phyloP scores from a whole-genome alignment of 2,797 vertebrate species.

The Odontamblyopus lacepedii region DNA sequence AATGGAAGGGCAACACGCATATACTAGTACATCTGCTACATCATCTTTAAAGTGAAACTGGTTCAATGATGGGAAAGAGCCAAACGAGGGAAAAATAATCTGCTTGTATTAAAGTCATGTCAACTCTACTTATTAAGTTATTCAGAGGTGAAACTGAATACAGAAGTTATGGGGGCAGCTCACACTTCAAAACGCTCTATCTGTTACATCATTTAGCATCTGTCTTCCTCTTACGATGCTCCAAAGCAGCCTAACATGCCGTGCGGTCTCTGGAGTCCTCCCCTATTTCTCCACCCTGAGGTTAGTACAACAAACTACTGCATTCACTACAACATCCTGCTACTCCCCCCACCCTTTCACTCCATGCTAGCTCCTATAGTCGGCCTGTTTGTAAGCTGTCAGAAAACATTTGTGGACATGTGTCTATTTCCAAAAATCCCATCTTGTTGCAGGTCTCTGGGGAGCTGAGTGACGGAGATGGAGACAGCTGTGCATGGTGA shows the following conservation, averaged over 20 bases:
- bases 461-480: conserved; percentile 8
- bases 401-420: conserved; percentile 13
- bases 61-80: background rate
- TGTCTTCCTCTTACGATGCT: conserved; percentile 29
- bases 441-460: conserved; percentile 10
- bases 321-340: conserved; percentile 27
- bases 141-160: background rate
- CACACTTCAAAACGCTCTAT: conserved; percentile 5
- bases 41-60: background rate
- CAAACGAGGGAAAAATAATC: background rate
- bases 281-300: conserved; percentile 38
- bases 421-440: conserved; percentile 12
- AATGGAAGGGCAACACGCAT: no score
- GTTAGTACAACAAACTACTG: conserved; percentile 37
- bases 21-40: background rate
- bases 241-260: conserved; percentile 35
- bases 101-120: background rate
- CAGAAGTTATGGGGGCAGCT: background rate
- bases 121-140: background rate
- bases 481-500: conserved; percentile 18
- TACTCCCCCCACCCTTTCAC: conserved; percentile 11
- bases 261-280: conserved; percentile 44
- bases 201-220: conserved; percentile 16
- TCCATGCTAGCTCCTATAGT: conserved; percentile 12
- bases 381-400: conserved; percentile 19